Percentiles rank a stretch among this genome's conserved stretches.
Conservation (phyloP, 2,797 vertebrate genomes). For the Smutsia gigantea region DNA sequence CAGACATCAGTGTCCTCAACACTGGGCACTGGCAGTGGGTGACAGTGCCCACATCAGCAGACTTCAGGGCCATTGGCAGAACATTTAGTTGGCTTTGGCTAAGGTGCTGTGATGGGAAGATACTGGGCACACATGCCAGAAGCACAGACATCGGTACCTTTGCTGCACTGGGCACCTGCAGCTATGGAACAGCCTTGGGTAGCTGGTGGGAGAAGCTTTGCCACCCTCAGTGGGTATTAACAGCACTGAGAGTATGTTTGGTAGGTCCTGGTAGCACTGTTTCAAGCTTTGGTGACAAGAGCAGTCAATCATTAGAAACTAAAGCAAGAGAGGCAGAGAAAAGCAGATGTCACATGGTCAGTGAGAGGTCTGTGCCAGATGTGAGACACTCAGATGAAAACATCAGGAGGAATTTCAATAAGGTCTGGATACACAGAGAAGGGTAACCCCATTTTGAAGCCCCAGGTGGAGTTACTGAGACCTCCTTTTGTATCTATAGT, state of each 20-base stretch:
- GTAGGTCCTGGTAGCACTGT: not conserved
- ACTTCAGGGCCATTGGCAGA: constrained; percentile 61
- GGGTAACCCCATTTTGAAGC: not conserved
- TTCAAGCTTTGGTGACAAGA: constrained; percentile 44
- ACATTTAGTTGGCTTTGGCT: constrained; percentile 58
- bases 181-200: not conserved
- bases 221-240: not conserved
- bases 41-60: constrained; percentile 11
- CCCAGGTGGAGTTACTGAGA: not conserved
- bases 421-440: not conserved
- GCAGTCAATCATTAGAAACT: not conserved
- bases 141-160: not conserved
- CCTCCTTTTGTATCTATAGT: not conserved
- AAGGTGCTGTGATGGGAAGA: constrained; percentile 46
- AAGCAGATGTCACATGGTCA: not conserved
- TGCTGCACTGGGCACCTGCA: not conserved
- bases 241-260: not conserved
- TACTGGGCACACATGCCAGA: not conserved
- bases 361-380: not conserved
- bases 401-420: not conserved
- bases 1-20: constrained; percentile 30
- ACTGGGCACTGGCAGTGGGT: constrained; percentile 42
- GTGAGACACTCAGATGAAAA: not conserved
- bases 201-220: not conserved
- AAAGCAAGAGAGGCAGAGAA: not conserved